Evolutionary conservation across 2,113 vertebrate genomes (phyloP), one percentile per base, ranked within the genome.

Genomic region (Bubo blakistoni): DNA sequence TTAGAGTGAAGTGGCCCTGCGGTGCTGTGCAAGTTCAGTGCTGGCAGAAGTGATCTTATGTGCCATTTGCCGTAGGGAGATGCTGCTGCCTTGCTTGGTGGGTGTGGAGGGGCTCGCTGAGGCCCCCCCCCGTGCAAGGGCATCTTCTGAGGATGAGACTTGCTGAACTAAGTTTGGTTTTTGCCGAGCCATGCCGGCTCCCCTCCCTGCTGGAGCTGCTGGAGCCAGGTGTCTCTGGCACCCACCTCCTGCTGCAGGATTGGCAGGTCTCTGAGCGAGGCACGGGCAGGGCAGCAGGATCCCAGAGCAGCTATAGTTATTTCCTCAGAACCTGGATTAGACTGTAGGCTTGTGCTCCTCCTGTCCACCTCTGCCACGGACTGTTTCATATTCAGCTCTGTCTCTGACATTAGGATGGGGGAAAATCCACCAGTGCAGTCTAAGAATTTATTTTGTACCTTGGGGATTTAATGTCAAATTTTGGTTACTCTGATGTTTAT

Each of bases 311-410:
- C 32, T 6, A 38, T 7, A 18, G 51, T 13, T 72, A 13, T 24
- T 73, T 62, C 52, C 52, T 73, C 22, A 32, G 61, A 63, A 30
- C 19, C 32, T 54, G 61, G 29, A 21, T 38, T 59, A 16, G 36
- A 5, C 57, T 61, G 67, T 27, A 67, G 38, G 5, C 11, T 59
- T 47, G 11, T 25, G 4, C 25, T 18, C 4, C 36, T 51, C 25
- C 34, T 40, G 38, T 19, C 58, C 40, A 12, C n/a, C 36, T 65
- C 51, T 0, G 0, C 25, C 26, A 3, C 3, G 6, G 30, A 61
- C 59, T 74, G 16, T 58, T 71, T 19, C 2, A 3, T 0, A 3
- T 32, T 51, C 1, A 1, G 61, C 34, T 69, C 14, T 4, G 3
- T 74, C 30, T 40, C 54, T 62, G 61, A 47, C 7, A 3, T 34